phyloP scores from a whole-genome alignment of 2,888 invertebrate species.

The Pristionchus arcanus region DNA sequence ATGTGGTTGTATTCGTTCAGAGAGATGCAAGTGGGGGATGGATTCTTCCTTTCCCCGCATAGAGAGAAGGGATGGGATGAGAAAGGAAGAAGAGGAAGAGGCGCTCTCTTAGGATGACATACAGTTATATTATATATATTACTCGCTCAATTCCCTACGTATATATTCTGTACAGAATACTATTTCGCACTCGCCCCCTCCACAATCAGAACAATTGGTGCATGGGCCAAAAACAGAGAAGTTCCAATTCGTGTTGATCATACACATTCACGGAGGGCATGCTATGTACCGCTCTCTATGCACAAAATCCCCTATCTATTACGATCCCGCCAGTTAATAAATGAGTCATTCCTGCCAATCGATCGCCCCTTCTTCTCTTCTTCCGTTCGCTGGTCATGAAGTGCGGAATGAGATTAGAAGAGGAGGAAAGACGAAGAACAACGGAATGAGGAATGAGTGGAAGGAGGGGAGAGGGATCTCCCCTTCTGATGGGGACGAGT shows the following conservation, averaged over 20 bases:
- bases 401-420: not conserved
- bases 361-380: not conserved
- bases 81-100: conserved; percentile 24
- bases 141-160: not conserved
- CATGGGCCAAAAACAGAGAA: too few relatives aligned
- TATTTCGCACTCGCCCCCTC: too few relatives aligned
- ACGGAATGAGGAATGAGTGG: conserved; percentile 14
- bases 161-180: too few relatives aligned
- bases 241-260: too few relatives aligned
- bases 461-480: not conserved
- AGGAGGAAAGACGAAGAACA: not conserved
- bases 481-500: not conserved
- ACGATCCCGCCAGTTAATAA: not conserved
- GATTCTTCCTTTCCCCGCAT: not conserved
- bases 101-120: not conserved
- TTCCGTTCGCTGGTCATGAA: not conserved
- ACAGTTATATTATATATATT: not conserved
- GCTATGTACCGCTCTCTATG: too few relatives aligned
- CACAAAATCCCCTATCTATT: too few relatives aligned
- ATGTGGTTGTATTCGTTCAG: conserved; percentile 29
- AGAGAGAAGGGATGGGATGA: conserved; percentile 8
- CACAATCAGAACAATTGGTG: too few relatives aligned
- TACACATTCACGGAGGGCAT: too few relatives aligned
- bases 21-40: conserved; percentile 24
- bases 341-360: not conserved